phyloP scores from a whole-genome alignment of 2,888 invertebrate genomes.

The Limnephilus lunatus region DNA sequence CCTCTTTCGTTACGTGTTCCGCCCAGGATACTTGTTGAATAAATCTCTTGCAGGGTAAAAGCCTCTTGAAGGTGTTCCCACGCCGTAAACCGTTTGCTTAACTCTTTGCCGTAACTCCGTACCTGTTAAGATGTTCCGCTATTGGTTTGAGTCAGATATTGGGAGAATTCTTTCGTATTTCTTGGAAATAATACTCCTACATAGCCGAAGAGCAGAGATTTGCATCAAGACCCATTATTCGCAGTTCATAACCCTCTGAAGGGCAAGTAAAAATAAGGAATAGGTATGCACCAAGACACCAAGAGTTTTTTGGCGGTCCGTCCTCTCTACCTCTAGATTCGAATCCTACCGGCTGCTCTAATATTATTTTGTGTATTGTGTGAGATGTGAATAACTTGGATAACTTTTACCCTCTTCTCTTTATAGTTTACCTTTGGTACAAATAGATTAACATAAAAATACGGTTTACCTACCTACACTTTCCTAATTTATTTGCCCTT shows the following conservation, averaged over 20 bases:
- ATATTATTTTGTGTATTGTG: too few relatives aligned
- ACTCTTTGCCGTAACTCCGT: background rate
- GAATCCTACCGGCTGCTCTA: too few relatives aligned
- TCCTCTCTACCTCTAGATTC: too few relatives aligned
- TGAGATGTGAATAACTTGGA: too few relatives aligned
- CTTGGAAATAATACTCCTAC: background rate
- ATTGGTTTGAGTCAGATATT: background rate
- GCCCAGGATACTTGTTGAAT: background rate
- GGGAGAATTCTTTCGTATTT: background rate
- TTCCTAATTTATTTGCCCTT: background rate
- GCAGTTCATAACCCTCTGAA: too few relatives aligned
- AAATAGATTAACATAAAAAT: background rate
- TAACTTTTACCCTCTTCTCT: too few relatives aligned
- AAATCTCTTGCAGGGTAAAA: background rate
- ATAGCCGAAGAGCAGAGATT: too few relatives aligned
- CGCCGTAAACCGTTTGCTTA: background rate
- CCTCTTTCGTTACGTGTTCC: background rate
- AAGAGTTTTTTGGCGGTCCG: too few relatives aligned
- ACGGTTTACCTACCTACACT: background rate
- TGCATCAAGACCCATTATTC: too few relatives aligned
- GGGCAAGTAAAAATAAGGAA: too few relatives aligned
- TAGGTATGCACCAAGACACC: too few relatives aligned
- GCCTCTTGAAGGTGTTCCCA: background rate
- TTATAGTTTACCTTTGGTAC: too few relatives aligned
- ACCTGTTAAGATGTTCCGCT: background rate